These are phyloP conservation scores for Microplitis demolitor DNA, from an alignment of 1,140 invertebrate genomes.

Conservation along the genomic window DNA sequence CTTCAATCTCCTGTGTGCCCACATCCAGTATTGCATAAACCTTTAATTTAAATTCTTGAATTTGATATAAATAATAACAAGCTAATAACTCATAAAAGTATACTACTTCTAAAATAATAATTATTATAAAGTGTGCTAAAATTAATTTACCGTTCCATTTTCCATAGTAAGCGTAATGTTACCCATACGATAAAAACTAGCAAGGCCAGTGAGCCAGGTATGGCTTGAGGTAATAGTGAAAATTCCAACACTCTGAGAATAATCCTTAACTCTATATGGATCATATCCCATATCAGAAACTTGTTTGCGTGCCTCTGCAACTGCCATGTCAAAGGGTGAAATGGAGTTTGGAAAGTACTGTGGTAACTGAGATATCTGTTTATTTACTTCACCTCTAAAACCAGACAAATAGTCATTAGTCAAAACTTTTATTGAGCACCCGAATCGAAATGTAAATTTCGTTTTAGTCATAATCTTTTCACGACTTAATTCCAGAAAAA, in stretches of 20 bases:
- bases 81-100: background rate
- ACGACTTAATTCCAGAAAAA: no score
- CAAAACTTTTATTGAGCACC: background rate
- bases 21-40: conserved; percentile 70
- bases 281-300: conserved; percentile 74
- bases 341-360: conserved; percentile 84
- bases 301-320: conserved; percentile 73
- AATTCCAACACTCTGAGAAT: conserved; percentile 71
- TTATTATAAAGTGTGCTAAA: background rate
- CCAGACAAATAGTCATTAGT: conserved; percentile 1
- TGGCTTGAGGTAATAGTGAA: conserved; percentile 70
- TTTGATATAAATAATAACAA: no score
- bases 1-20: conserved; percentile 77
- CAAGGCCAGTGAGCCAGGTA: conserved; percentile 78
- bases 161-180: conserved; percentile 75
- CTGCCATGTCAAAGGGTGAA: conserved; percentile 80
- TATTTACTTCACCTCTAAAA: conserved; percentile 61
- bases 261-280: conserved; percentile 73
- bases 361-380: conserved; percentile 65
- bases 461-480: no score
- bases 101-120: no score
- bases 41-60: conserved; percentile 27
- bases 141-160: conserved; percentile 67
- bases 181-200: conserved; percentile 80
- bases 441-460: background rate